phyloP scores from a whole-genome alignment of 2,113 vertebrate species.

The Oreotragus oreotragus region DNA sequence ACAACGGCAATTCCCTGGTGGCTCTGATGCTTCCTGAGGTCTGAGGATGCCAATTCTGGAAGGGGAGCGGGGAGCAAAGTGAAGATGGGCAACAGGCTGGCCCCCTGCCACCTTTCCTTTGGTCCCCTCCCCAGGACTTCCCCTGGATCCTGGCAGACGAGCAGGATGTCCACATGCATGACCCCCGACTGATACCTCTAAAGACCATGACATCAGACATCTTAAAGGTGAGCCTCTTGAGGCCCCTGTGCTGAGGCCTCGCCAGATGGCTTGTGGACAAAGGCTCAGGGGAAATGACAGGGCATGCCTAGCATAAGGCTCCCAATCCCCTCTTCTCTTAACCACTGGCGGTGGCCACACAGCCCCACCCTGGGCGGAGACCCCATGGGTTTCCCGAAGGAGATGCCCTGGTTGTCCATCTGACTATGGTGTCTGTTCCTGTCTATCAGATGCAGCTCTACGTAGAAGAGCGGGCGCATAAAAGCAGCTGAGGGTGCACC shows the following conservation, averaged over 20 bases:
- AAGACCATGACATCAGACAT: slow-evolving; percentile 99
- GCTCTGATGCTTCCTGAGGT: not conserved
- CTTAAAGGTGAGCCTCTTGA: slow-evolving; percentile 86
- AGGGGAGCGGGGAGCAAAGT: not conserved
- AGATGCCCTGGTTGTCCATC: not conserved
- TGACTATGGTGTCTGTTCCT: not conserved
- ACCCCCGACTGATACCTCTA: slow-evolving; percentile 93
- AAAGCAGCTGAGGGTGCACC: slow-evolving; percentile 80
- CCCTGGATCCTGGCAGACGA: slow-evolving; percentile 98
- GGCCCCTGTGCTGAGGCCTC: not conserved
- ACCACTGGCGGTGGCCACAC: not conserved
- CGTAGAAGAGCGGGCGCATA: slow-evolving; percentile 95
- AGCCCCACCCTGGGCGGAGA: not conserved
- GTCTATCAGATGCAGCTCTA: slow-evolving; percentile 94
- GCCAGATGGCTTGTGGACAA: not conserved
- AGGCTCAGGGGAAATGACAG: not conserved
- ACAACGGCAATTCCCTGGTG: not conserved
- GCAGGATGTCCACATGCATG: slow-evolving; percentile 96
- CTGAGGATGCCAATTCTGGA: not conserved
- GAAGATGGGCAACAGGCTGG: not conserved
- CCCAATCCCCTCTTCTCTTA: not conserved
- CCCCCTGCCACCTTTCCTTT: not conserved
- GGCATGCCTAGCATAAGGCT: not conserved
- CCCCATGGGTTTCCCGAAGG: no score
- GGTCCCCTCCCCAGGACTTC: slow-evolving; percentile 87